A percentile compares a stretch with the other conserved stretches of the same genome.
phyloP scores from a whole-genome alignment of 2,888 invertebrate species.

The Drosophila kambysellisi region DNA sequence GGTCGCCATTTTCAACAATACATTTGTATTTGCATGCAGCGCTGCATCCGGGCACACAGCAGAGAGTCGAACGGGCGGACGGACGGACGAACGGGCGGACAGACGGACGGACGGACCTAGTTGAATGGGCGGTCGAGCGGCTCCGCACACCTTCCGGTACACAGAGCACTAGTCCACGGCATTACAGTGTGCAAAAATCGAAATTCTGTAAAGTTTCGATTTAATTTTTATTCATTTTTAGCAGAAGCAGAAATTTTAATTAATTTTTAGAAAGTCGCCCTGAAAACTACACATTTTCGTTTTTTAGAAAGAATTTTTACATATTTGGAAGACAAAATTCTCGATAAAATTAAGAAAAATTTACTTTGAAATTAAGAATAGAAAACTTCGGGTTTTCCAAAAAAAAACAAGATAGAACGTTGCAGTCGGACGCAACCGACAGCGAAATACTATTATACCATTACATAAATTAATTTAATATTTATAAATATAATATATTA shows the following conservation, averaged over 20 bases:
- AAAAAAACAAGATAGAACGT: too few relatives aligned
- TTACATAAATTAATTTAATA: too few relatives aligned
- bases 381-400: not conserved
- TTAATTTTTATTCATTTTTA: not conserved
- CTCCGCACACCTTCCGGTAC: conserved; percentile 77
- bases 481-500: too few relatives aligned
- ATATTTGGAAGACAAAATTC: too few relatives aligned
- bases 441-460: too few relatives aligned
- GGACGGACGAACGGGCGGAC: conserved; percentile 37
- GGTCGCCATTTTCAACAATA: conserved; percentile 79
- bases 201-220: not conserved
- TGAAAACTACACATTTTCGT: not conserved
- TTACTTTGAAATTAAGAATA: too few relatives aligned
- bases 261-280: not conserved
- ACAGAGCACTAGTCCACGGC: conserved; percentile 49
- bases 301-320: too few relatives aligned
- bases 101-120: conserved; percentile 43
- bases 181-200: conserved; percentile 29
- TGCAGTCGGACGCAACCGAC: too few relatives aligned
- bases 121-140: conserved; percentile 67
- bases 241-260: too few relatives aligned
- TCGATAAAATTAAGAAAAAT: not conserved
- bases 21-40: conserved; percentile 80
- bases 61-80: conserved; percentile 49
- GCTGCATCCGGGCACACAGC: conserved; percentile 70